Conservation (phyloP, 1,140 invertebrate species). For the Phymorhynchus buccinoides region DNA sequence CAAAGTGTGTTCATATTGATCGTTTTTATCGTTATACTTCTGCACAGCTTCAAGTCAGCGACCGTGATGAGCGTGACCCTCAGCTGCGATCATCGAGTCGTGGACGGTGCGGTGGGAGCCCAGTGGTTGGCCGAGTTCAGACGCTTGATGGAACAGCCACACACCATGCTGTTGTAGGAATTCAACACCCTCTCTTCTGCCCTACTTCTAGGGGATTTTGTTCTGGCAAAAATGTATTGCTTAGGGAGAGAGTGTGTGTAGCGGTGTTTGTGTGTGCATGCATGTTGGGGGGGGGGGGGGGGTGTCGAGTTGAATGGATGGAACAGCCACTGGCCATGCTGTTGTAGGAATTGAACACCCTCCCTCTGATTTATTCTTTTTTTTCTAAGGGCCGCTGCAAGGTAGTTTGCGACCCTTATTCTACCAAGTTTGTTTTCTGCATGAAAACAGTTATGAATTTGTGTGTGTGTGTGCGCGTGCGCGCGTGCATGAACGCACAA, state of each 20-base stretch:
- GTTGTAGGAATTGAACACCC: background rate
- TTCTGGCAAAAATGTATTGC: background rate
- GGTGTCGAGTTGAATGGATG: background rate
- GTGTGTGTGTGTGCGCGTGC: too few species aligned
- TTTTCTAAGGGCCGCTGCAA: too few species aligned
- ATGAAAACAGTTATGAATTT: too few species aligned
- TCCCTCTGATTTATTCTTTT: too few species aligned
- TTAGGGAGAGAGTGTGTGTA: background rate
- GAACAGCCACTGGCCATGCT: too few species aligned
- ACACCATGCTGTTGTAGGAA: conserved; percentile 80
- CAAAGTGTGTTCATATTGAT: too few species aligned
- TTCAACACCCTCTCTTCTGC: background rate
- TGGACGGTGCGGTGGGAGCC: conserved; percentile 83
- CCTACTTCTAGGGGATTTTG: background rate
- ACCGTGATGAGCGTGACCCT: conserved; percentile 80
- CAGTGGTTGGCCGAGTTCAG: conserved; percentile 81
- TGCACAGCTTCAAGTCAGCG: conserved; percentile 74
- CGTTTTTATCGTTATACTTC: too few species aligned
- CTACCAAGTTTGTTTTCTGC: too few species aligned
- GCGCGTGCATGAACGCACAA: too few species aligned
- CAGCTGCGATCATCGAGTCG: conserved; percentile 83
- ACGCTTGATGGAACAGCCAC: conserved; percentile 78
- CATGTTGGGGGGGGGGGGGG: background rate
- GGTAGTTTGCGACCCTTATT: too few species aligned
- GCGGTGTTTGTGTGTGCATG: background rate